Evolutionary conservation across 2,888 invertebrate genomes (phyloP).

Genomic region (Nomada lathburiana): DNA sequence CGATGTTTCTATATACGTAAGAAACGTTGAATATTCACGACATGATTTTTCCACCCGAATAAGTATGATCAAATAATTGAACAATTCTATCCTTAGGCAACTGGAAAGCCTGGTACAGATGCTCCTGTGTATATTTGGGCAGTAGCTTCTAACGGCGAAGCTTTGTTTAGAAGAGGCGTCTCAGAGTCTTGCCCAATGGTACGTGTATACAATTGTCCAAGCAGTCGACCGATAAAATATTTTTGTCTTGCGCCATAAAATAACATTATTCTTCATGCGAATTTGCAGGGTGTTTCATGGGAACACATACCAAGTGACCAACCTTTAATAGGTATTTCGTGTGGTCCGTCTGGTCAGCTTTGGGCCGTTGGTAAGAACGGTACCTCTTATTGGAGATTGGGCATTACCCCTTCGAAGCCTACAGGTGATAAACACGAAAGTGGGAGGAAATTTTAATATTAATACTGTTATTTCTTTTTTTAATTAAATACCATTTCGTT

Average conservation of each 20-base stretch:
- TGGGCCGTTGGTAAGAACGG: constrained; percentile 96
- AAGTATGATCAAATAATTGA: constrained; percentile 12
- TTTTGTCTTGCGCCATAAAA: constrained; percentile 9
- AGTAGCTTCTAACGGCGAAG: constrained; percentile 94
- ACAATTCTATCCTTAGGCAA: constrained; percentile 78
- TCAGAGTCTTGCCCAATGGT: constrained; percentile 90
- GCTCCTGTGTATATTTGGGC: constrained; percentile 91
- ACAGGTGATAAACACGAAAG: constrained; percentile 82
- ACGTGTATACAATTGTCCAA: constrained; percentile 55
- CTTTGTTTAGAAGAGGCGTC: constrained; percentile 92
- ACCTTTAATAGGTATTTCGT: constrained; percentile 90
- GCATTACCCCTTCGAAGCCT: constrained; percentile 89
- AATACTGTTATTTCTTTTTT: not conserved
- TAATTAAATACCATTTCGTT: not conserved
- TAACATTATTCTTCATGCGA: not conserved
- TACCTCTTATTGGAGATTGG: constrained; percentile 92
- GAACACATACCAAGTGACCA: constrained; percentile 93
- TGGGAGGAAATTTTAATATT: not conserved
- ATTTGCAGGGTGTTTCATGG: constrained; percentile 90
- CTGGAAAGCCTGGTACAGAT: constrained; percentile 84
- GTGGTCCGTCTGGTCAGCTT: constrained; percentile 88
- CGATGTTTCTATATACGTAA: constrained; percentile 91
- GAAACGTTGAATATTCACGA: constrained; percentile 62
- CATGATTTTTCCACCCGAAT: not conserved
- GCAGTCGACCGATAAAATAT: not conserved